These are phyloP conservation scores for Polylopha cassiicola DNA, from an alignment of 2,888 invertebrate species.

Conservation along the genomic window DNA sequence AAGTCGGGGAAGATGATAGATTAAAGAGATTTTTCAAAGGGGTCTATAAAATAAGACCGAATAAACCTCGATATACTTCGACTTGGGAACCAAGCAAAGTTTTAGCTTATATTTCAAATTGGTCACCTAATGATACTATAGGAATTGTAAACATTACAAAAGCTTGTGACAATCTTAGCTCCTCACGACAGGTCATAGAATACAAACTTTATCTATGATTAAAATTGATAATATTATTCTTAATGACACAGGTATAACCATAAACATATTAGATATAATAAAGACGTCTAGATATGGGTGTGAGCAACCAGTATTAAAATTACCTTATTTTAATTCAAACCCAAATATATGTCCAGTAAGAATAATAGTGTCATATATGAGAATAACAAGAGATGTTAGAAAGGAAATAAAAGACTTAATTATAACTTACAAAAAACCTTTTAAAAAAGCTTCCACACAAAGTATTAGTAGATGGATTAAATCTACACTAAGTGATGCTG, in stretches of 20 bases:
- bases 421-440: background rate
- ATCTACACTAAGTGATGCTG: background rate
- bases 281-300: background rate
- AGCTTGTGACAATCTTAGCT: background rate
- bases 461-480: slow-evolving; percentile 10
- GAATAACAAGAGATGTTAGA: background rate
- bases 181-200: background rate
- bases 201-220: background rate
- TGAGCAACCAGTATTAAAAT: background rate
- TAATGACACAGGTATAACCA: background rate
- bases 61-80: slow-evolving; percentile 1
- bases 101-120: slow-evolving; percentile 7
- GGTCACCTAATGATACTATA: background rate
- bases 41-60: slow-evolving; percentile 1
- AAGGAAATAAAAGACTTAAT: too few species aligned
- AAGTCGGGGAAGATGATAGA: background rate
- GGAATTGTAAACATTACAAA: background rate
- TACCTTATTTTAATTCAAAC: background rate
- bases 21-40: slow-evolving; percentile 6
- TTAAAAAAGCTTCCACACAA: too few species aligned
- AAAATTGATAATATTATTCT: background rate
- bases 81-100: slow-evolving; percentile 1
- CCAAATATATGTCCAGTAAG: background rate
- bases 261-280: background rate
- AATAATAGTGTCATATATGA: background rate